phyloP scores from a whole-genome alignment of 2,113 vertebrate species.

The Burhinus bistriatus region DNA sequence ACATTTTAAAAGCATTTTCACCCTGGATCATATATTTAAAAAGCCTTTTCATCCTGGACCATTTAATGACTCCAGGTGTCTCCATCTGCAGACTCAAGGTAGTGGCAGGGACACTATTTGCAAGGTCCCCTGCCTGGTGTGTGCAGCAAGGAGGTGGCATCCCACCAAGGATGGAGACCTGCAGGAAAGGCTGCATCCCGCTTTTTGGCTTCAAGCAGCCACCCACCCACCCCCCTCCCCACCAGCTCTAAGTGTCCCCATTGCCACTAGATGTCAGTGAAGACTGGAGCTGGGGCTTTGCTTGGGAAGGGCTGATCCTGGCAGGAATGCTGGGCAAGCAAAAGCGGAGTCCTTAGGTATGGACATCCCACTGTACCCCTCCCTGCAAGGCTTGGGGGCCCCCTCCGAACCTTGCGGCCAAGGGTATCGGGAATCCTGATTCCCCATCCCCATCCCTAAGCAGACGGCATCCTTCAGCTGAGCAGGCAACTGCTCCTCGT shows the following conservation, averaged over 20 bases:
- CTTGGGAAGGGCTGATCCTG: background rate
- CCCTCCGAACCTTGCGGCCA: background rate
- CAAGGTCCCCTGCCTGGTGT: background rate
- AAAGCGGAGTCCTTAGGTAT: background rate
- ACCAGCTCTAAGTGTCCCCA: background rate
- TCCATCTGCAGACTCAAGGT: background rate
- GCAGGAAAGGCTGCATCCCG: background rate
- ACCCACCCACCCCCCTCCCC: too few species aligned
- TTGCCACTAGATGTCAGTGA: constrained; percentile 73
- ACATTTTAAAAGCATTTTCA: background rate
- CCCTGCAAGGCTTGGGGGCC: background rate
- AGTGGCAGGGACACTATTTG: background rate
- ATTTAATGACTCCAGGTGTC: background rate
- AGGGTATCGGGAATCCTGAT: accelerated
- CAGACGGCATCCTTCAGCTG: background rate
- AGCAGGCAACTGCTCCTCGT: background rate
- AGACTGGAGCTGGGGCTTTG: constrained; percentile 33
- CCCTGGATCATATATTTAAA: background rate
- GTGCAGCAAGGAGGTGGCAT: background rate
- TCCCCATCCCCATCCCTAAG: background rate
- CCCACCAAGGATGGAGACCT: background rate
- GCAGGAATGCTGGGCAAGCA: background rate
- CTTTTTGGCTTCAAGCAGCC: background rate
- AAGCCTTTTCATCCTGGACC: background rate
- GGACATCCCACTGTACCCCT: background rate